Evolutionary conservation across 2,797 vertebrate species (phyloP).

Genomic region (Bothrops alternatus): DNA sequence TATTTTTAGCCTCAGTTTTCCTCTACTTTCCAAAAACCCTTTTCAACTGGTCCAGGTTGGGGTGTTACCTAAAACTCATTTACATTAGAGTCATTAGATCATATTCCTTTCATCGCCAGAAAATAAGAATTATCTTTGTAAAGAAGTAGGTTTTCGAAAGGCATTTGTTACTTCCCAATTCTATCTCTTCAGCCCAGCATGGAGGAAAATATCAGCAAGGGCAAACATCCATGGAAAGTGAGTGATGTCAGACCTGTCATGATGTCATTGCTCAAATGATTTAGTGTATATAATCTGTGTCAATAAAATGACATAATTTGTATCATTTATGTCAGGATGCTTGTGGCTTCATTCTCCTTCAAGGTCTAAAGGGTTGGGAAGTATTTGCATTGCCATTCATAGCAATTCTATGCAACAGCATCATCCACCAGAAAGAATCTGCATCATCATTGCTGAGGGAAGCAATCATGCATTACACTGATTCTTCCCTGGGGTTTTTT

Average conservation of each 20-base stretch:
- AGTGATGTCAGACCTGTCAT: neutral
- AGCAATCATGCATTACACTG: neutral
- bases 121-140: constrained; percentile 31
- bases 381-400: accelerated
- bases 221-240: neutral
- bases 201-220: neutral
- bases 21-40: neutral
- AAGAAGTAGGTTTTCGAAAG: neutral
- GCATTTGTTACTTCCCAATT: constrained; percentile 3
- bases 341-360: neutral
- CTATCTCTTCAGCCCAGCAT: neutral
- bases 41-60: neutral
- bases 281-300: neutral
- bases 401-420: neutral
- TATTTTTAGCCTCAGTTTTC: neutral
- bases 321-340: neutral
- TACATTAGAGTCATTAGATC: neutral
- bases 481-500: constrained; percentile 17
- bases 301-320: neutral
- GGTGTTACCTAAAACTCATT: neutral
- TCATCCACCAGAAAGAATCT: neutral
- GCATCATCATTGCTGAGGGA: constrained; percentile 23
- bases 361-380: neutral
- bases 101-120: neutral
- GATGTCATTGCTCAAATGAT: neutral